Conservation (phyloP, 2,888 invertebrate species). For the Microctonus aethiopoides region DNA sequence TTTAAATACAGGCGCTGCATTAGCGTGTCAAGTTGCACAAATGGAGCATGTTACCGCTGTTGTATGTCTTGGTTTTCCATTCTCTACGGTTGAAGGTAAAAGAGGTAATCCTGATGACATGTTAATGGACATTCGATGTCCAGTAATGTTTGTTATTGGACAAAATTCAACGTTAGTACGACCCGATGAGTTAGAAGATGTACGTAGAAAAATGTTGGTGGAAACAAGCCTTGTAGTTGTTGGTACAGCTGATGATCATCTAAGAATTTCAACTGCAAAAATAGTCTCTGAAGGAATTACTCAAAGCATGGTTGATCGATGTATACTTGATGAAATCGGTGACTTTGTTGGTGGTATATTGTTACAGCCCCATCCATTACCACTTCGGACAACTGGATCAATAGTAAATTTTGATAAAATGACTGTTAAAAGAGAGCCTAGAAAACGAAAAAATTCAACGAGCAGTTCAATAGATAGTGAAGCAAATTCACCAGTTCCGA, state of each 20-base stretch:
- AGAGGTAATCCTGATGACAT: constrained; percentile 83
- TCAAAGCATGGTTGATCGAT: constrained; percentile 82
- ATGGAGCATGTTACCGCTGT: constrained; percentile 79
- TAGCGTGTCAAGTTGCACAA: constrained; percentile 81
- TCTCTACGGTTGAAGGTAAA: constrained; percentile 77
- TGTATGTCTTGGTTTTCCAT: constrained; percentile 82
- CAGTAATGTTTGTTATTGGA: constrained; percentile 83
- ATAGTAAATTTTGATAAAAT: constrained; percentile 45
- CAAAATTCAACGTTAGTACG: constrained; percentile 76
- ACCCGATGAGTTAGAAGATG: constrained; percentile 80
- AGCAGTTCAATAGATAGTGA: constrained; percentile 68
- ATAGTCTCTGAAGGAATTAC: constrained; percentile 80
- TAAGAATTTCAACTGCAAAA: constrained; percentile 78
- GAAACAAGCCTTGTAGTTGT: constrained; percentile 82
- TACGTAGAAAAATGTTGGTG: constrained; percentile 80
- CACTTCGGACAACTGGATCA: constrained; percentile 60
- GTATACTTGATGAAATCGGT: constrained; percentile 77
- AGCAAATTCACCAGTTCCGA: constrained; percentile 67
- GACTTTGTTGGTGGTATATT: constrained; percentile 74
- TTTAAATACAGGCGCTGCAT: constrained; percentile 79
- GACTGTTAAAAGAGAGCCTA: constrained; percentile 54
- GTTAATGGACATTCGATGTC: constrained; percentile 77
- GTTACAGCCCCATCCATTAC: constrained; percentile 72
- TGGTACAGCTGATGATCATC: constrained; percentile 81
- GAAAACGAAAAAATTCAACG: constrained; percentile 70